phyloP scores from a whole-genome alignment of 1,140 invertebrate genomes.

The Caenorhabditis inopinata region DNA sequence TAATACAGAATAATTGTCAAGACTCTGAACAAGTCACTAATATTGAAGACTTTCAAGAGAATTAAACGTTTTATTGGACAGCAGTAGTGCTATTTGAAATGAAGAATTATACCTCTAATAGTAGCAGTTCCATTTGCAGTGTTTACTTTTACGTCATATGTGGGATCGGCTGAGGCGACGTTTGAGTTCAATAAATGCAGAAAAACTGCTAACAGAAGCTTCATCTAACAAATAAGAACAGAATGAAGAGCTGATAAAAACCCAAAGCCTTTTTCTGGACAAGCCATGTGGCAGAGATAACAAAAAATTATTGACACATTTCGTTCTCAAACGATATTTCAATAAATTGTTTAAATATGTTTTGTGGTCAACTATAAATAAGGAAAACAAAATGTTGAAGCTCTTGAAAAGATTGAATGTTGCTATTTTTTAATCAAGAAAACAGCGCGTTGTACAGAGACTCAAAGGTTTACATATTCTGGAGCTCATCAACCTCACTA shows the following conservation, averaged over 20 bases:
- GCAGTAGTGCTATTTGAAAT: no score
- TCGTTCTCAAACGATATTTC: not conserved
- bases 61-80: no score
- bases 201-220: not conserved
- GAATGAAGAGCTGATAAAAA: conserved; percentile 2
- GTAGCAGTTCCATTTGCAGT: conserved; percentile 22
- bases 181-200: not conserved
- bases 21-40: no score
- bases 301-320: not conserved
- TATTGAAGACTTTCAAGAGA: no score
- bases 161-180: not conserved
- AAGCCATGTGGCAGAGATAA: conserved; percentile 21
- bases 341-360: not conserved
- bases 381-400: not conserved
- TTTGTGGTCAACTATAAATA: not conserved
- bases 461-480: no score
- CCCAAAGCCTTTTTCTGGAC: not conserved
- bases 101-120: conserved; percentile 3
- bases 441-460: no score
- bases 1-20: no score
- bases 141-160: not conserved
- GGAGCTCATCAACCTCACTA: no score
- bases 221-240: not conserved
- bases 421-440: no score
- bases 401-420: no score